Base-by-base conservation (phyloP, 2,797 vertebrate genomes). In the Clarias laeviceps region DNA sequence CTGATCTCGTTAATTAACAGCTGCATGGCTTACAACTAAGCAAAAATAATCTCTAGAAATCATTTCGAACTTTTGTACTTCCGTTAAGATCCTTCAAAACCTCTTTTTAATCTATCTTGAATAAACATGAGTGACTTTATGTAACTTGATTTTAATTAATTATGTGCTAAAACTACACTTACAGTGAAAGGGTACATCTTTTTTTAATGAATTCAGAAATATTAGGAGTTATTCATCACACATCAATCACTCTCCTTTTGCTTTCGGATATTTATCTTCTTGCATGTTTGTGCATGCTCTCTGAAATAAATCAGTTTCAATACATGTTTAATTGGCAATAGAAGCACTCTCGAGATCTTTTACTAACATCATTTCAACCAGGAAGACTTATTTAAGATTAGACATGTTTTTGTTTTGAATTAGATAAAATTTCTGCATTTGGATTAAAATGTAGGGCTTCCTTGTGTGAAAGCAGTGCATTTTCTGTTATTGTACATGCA, bases 271-370 rank as follows among this genome's bases (percentile, higher is more conserved):
- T 45, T 77, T 74, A 88, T 57, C 68, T 65, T 57, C 82, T 78
- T 86, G 87, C 87, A 88, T 86, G 87, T 85, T 83, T 85, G 82
- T 61, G 84, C 87, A 90, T 90, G 87, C 40, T 82, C 64, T 84
- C 56, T 66, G 64, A 85, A 83, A 82, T 72, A 54, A 45, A 61
- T 24, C 70, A 77, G 14, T 83, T 82, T 84, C 82, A 70, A 80
- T 82, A 27, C 84, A 68, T 81, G 40, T 73, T 85, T 86, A 79
- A 88, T 82, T 73, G 76, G 83, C 82, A 84, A 84, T 80, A 68
- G 34, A 83, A 84, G 56, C 29, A 81, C 64, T 78, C 82, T 77
- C 84, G 68, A 83, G 66, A 82, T 74, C 45, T 83, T 50, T 78
- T 56, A n/a, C 18, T 73, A 37, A 29, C 84, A 76, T 37, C n/a